Evolutionary conservation across 2,797 vertebrate species (phyloP).

Genomic region (Naso thynnoides): DNA sequence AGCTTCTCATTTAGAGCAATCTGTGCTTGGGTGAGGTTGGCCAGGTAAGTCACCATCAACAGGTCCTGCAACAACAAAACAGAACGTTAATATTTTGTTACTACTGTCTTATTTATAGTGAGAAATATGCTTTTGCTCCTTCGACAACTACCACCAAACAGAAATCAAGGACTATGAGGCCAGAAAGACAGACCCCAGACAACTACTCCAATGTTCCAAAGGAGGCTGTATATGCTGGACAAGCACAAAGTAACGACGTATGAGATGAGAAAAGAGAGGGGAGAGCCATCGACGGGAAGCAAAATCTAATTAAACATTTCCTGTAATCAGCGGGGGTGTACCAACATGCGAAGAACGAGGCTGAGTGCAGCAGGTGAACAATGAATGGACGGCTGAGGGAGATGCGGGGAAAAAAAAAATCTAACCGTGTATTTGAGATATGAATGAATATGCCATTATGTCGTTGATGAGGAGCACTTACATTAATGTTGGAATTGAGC

Average conservation of each 20-base stretch:
- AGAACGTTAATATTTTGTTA: constrained; percentile 5
- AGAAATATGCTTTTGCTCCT: not conserved
- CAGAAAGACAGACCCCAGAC: not conserved
- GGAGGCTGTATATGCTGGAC: not conserved
- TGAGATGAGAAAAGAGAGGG: not conserved
- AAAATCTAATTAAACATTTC: constrained; percentile 14
- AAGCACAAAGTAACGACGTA: not conserved
- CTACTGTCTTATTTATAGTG: not conserved
- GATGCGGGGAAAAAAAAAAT: not conserved
- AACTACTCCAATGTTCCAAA: not conserved
- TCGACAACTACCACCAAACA: not conserved
- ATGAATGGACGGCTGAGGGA: not conserved
- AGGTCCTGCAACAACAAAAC: constrained; percentile 87
- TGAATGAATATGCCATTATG: not conserved
- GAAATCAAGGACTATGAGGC: not conserved
- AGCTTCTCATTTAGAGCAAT: constrained; percentile 98
- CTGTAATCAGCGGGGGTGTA: constrained; percentile 12
- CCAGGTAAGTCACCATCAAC: constrained; percentile 98
- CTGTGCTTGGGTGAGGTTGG: constrained; percentile 98
- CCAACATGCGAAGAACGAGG: not conserved
- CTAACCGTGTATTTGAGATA: not conserved
- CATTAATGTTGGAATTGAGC: constrained; percentile 99
- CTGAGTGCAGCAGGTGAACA: not conserved
- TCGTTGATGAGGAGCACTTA: constrained; percentile 76
- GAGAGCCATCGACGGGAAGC: not conserved